Conservation (phyloP, 2,113 vertebrate species). For the Paramormyrops kingsleyae region DNA sequence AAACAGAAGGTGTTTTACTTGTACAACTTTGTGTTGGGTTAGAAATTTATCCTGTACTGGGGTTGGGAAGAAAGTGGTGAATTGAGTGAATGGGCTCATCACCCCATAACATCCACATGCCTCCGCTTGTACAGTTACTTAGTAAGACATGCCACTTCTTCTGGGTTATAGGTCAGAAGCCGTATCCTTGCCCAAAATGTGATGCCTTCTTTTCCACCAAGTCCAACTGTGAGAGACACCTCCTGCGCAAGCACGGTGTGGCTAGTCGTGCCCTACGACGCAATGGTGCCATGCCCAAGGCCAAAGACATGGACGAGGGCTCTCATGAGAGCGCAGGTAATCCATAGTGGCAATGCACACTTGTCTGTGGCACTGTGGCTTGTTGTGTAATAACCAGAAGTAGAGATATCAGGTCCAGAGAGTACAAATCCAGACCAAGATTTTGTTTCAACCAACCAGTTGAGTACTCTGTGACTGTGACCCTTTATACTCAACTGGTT, state of each 20-base stretch:
- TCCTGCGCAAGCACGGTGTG: conserved; percentile 63
- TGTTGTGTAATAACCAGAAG: not conserved
- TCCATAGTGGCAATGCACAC: not conserved
- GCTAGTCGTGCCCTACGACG: conserved; percentile 63
- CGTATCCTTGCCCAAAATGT: conserved; percentile 62
- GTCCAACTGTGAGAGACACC: conserved; percentile 69
- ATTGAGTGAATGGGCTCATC: not conserved
- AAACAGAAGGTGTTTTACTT: not conserved
- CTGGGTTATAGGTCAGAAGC: conserved; percentile 46
- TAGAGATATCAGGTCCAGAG: no score
- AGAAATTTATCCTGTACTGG: not conserved
- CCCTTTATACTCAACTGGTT: no score
- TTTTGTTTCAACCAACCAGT: no score
- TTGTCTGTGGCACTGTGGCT: not conserved
- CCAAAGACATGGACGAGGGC: conserved; percentile 53
- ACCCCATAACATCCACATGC: not conserved
- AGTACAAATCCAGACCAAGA: no score
- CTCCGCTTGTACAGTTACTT: not conserved
- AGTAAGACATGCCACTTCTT: not conserved
- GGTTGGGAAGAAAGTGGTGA: not conserved
- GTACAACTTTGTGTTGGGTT: not conserved
- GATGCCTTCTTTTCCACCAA: conserved; percentile 67
- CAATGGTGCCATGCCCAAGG: conserved; percentile 59
- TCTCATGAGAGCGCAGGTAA: conserved; percentile 64
- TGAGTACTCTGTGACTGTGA: no score